Base-by-base conservation (phyloP, 2,888 invertebrate species). In the Halocaridina rubra region DNA sequence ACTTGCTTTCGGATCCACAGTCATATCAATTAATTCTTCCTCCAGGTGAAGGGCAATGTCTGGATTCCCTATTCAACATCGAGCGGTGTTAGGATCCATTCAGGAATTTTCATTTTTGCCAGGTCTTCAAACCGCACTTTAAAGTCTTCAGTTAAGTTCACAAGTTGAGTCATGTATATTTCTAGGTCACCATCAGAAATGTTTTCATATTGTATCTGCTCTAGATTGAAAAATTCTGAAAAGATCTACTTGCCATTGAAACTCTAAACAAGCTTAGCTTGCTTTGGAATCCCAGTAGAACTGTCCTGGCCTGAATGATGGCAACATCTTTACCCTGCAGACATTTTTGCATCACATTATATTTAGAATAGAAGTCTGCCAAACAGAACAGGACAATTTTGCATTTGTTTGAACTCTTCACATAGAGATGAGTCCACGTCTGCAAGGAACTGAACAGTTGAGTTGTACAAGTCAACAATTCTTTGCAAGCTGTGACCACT, bases 271-370 rank as follows among this genome's bases (percentile, higher is more conserved):
- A 27, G 32, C 69, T 24, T 33, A 72, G 33, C 74, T 72, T 79
- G 32, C 57, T 30, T 59, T 79, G 30, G 57, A 79, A 69, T 29
- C 67, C 82, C 19, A 77, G 13, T 7, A 84, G 30, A n/a, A 84
- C 72, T 59, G 78, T 84, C 61, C 59, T 30, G 33, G 72, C 79
- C 72, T 79, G 78, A 84, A 79, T 74, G 53, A 79, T 79, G 33
- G 39, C 72, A 69, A 79, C 74, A 79, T 79, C 72, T 78, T 71
- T 84, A 33, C 79, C 59, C 71, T 78, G 72, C 69, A 84, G 75
- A 53, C 53, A 19, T 10, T 4, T 53, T 19, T 53, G 53, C 3
- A 53, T 19, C 16, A n/a, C 53, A 53, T 53, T 5, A 3, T n/a
- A 19, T n/a, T 53, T 16, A n/a, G 53, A 53, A 10, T 7, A 13